phyloP scores from a whole-genome alignment of 2,113 vertebrate species.

The Chiloscyllium plagiosum region DNA sequence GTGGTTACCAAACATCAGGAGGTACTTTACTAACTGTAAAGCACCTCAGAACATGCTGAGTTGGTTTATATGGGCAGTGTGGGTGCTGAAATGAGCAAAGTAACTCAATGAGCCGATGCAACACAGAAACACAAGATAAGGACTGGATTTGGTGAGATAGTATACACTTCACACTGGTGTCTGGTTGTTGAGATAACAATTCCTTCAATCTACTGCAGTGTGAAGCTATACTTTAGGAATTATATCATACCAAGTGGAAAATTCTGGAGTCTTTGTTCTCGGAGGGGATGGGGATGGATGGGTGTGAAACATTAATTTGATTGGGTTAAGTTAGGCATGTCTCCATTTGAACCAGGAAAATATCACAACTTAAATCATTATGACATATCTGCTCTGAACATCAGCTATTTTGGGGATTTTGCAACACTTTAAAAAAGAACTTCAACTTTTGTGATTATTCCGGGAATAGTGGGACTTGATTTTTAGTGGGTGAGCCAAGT shows the following conservation, averaged over 20 bases:
- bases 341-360: not conserved
- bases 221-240: not conserved
- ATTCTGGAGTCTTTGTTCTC: not conserved
- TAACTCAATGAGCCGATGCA: not conserved
- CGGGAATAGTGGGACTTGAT: too few species aligned
- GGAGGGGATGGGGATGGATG: not conserved
- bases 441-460: too few species aligned
- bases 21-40: too few species aligned
- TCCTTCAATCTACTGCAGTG: not conserved
- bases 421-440: too few species aligned
- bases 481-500: too few species aligned
- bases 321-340: not conserved
- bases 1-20: too few species aligned
- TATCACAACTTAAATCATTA: not conserved
- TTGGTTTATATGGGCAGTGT: too few species aligned
- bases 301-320: not conserved
- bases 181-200: not conserved
- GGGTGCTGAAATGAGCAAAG: not conserved
- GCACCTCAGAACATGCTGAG: too few species aligned
- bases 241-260: not conserved
- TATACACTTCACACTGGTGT: not conserved
- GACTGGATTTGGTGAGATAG: not conserved
- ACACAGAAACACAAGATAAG: not conserved
- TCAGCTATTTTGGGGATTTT: not conserved
- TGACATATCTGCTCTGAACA: not conserved